Evolutionary conservation across 2,113 vertebrate species (phyloP).

Genomic region (Oreocharis arfaki): DNA sequence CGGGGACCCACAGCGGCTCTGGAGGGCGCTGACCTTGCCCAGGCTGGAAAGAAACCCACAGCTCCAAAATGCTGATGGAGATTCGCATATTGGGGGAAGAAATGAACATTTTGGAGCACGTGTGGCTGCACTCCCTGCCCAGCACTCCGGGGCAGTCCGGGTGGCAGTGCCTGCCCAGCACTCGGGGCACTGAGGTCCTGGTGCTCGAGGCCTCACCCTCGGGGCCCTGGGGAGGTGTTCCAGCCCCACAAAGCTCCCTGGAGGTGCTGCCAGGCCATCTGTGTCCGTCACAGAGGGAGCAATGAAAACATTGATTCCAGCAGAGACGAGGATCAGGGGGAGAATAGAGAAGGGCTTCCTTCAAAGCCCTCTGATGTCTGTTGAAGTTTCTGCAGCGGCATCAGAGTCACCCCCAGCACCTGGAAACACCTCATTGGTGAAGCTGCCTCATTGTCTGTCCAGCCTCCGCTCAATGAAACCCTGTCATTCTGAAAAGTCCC

Average conservation of each 20-base stretch:
- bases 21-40: not conserved
- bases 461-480: not conserved
- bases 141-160: not conserved
- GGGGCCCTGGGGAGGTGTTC: not conserved
- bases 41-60: not conserved
- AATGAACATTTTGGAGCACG: not conserved
- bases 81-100: not conserved
- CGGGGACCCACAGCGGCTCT: not conserved
- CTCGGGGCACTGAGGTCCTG: not conserved
- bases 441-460: not conserved
- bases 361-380: not conserved
- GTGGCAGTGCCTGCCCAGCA: not conserved
- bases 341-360: not conserved
- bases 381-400: not conserved
- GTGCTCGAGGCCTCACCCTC: not conserved
- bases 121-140: not conserved
- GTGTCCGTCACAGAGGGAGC: not conserved
- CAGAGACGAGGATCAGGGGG: not conserved
- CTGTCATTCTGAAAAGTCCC: rapidly evolving
- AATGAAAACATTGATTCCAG: not conserved
- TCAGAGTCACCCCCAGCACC: not conserved
- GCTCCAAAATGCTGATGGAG: not conserved
- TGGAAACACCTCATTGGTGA: not conserved
- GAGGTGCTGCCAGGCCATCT: not conserved
- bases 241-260: not conserved